A percentile compares a stretch with the other conserved stretches of the same genome.
Conservation (phyloP, 2,888 invertebrate genomes). For the Eristalis tenax region DNA sequence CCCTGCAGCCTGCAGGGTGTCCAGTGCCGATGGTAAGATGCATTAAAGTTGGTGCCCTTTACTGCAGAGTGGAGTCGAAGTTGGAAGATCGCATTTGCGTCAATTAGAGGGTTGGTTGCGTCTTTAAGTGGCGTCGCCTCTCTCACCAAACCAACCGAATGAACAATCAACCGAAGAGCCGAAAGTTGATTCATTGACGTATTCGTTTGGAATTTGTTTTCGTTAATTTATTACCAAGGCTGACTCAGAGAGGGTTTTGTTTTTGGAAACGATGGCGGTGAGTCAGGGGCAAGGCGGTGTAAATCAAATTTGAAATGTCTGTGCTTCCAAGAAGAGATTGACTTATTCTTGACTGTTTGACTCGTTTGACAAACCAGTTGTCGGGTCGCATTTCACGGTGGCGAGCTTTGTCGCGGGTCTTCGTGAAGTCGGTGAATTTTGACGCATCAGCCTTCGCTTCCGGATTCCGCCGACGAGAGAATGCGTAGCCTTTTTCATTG, state of each 20-base stretch:
- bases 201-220: slow-evolving; percentile 59
- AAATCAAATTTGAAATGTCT: slow-evolving; percentile 30
- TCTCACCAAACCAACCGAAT: slow-evolving; percentile 16
- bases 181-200: slow-evolving; percentile 65
- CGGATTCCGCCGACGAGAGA: too few species aligned
- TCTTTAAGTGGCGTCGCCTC: slow-evolving; percentile 38
- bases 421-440: too few species aligned
- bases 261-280: not conserved
- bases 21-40: slow-evolving; percentile 15
- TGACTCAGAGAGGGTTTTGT: slow-evolving; percentile 35
- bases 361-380: too few species aligned
- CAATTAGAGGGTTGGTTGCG: slow-evolving; percentile 65
- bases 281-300: not conserved
- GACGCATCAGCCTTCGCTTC: too few species aligned
- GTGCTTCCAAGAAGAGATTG: not conserved
- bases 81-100: slow-evolving; percentile 30
- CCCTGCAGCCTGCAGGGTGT: slow-evolving; percentile 41
- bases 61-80: slow-evolving; percentile 7
- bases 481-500: too few species aligned
- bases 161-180: slow-evolving; percentile 31
- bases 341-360: not conserved
- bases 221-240: slow-evolving; percentile 50
- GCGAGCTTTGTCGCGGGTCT: not conserved
- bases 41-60: slow-evolving; percentile 47
- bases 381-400: too few species aligned